These are phyloP conservation scores for Callopanchax toddi DNA, from an alignment of 2,113 vertebrate species.

Conservation along the genomic window DNA sequence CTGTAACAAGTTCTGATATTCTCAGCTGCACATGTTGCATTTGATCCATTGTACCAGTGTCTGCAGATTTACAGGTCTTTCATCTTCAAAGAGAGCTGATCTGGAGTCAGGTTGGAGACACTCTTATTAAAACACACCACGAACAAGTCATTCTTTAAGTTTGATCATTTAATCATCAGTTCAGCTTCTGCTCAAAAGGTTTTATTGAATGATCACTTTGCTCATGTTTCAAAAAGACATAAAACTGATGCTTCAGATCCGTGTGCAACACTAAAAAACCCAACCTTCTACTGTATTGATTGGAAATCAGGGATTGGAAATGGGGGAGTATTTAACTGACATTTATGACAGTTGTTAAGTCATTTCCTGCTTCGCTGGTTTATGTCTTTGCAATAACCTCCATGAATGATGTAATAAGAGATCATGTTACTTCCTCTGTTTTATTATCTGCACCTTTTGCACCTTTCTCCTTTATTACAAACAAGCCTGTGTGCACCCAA, in stretches of 20 bases:
- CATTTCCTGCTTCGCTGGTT: slow-evolving; percentile 77
- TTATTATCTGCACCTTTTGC: slow-evolving; percentile 60
- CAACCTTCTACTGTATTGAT: slow-evolving; percentile 37
- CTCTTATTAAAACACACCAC: slow-evolving; percentile 22
- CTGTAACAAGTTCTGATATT: slow-evolving; percentile 67
- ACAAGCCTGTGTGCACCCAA: slow-evolving; percentile 26
- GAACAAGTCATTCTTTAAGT: slow-evolving; percentile 40
- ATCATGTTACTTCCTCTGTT: slow-evolving; percentile 74
- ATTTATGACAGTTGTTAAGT: slow-evolving; percentile 79
- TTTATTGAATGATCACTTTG: slow-evolving; percentile 3
- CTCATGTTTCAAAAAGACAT: neutral
- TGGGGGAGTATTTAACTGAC: slow-evolving; percentile 68
- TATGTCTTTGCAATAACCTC: slow-evolving; percentile 78
- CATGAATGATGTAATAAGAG: slow-evolving; percentile 76
- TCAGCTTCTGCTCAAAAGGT: neutral
- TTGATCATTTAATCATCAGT: slow-evolving; percentile 16
- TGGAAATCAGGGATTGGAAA: slow-evolving; percentile 22
- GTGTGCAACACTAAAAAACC: neutral
- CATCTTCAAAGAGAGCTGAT: slow-evolving; percentile 69
- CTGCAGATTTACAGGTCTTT: slow-evolving; percentile 64
- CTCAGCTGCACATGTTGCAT: slow-evolving; percentile 65
- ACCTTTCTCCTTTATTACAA: slow-evolving; percentile 31
- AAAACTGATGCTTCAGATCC: neutral
- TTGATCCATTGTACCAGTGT: slow-evolving; percentile 63
- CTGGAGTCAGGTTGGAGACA: slow-evolving; percentile 35